Evolutionary conservation across 2,797 vertebrate species (phyloP), one percentile per base, ranked within the genome.

Genomic region (Sylvilagus floridanus): DNA sequence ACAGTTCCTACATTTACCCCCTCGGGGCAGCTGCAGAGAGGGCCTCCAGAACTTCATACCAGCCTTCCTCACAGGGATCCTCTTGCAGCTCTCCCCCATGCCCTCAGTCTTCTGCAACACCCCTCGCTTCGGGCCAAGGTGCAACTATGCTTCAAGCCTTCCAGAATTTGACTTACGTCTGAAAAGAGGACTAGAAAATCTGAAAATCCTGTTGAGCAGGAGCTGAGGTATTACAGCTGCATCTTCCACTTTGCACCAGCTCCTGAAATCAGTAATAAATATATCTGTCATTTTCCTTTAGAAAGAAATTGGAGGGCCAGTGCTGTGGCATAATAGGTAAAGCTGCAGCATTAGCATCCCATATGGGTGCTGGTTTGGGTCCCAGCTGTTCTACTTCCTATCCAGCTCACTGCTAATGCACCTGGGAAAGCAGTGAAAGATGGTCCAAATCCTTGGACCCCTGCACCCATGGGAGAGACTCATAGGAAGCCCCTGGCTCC

Each of bases 251-350:
- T 68, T 75, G 28, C 22, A 52, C 37, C 32, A 6, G 52, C 28
- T 85, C 30, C 69, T 42, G n/a, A 69, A 69, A 50, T 66, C 72
- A 81, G 26, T 62, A 88, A 94, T 66, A 83, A 50, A 42, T 42
- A 87, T n/a, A 26, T 35, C 17, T 76, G 63, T 72, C 63, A 37
- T 90, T 93, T 76, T 83, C 35, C n/a, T 94, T 95, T 62, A 92
- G 52, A 88, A 91, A 90, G 54, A 92, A 86, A 35, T 13, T 54
- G 16, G 11, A 60, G 22, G 42, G 42, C 42, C 7, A 42, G 42
- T 42, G 42, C 7, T 42, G 42, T 42, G 42, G 42, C 42, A 42
- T 42, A 42, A 42, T 42, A 42, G 42, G 42, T 42, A 8, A 42
- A 42, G 8, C 42, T 42, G 42, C 42, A 42, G 42, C 42, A 42